phyloP scores from a whole-genome alignment of 2,888 invertebrate species.

The Stenchaetothrips biformis region DNA sequence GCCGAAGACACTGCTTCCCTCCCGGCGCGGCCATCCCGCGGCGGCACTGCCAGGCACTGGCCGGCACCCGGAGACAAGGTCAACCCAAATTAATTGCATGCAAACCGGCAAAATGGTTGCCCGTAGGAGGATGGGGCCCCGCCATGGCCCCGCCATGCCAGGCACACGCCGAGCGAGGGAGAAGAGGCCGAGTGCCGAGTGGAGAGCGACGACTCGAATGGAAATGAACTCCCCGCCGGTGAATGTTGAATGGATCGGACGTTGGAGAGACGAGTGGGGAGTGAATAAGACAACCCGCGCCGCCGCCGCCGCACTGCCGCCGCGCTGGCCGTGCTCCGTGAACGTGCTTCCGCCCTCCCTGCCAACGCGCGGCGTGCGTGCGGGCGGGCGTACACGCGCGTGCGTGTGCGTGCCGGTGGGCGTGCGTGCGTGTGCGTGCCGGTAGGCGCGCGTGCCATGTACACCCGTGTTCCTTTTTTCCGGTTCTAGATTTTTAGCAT shows the following conservation, averaged over 20 bases:
- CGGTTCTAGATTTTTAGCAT: background rate
- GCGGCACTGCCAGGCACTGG: background rate
- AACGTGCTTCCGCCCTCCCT: background rate
- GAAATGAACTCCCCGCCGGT: background rate
- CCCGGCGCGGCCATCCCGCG: background rate
- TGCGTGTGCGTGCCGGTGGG: background rate
- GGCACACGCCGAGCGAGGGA: background rate
- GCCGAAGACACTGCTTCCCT: background rate
- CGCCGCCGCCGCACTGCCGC: background rate
- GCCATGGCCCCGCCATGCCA: too few relatives aligned
- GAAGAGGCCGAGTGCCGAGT: background rate
- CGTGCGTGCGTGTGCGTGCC: too few relatives aligned
- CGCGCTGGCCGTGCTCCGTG: too few relatives aligned
- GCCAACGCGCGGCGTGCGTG: background rate
- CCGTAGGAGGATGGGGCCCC: too few relatives aligned
- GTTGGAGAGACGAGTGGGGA: too few relatives aligned
- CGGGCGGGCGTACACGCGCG: background rate
- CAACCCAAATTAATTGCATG: background rate
- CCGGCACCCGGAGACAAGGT: background rate
- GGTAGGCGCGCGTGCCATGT: too few relatives aligned
- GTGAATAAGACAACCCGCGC: background rate
- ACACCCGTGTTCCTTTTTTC: background rate
- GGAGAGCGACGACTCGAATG: background rate
- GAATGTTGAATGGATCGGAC: too few relatives aligned
- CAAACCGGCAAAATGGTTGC: background rate